Evolutionary conservation across 2,797 vertebrate species (phyloP).

Genomic region (Emydoidea blandingii): DNA sequence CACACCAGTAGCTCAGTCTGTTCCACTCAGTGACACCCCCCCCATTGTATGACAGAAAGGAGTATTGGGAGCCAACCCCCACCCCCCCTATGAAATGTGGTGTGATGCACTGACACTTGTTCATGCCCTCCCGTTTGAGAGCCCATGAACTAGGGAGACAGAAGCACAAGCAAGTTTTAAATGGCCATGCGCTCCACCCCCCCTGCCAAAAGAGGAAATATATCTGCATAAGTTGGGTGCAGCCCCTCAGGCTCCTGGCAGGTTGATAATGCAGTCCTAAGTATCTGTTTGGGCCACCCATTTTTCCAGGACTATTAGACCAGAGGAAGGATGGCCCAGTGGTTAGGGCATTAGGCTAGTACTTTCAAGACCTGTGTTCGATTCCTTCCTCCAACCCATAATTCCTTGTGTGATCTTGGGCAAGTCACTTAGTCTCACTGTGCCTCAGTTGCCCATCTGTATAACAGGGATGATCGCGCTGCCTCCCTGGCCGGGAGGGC

Average conservation of each 20-base stretch:
- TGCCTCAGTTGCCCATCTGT: not conserved
- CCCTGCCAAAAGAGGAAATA: too few relatives aligned
- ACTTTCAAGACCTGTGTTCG: not conserved
- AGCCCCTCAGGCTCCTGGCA: not conserved
- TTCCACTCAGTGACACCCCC: not conserved
- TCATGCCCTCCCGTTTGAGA: not conserved
- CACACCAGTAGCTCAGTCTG: not conserved
- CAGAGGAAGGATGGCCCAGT: not conserved
- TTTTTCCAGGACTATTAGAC: not conserved
- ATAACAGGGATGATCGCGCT: not conserved
- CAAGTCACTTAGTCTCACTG: not conserved
- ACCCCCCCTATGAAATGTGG: not conserved
- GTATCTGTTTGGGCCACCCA: not conserved
- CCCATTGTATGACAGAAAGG: not conserved
- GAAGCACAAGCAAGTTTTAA: not conserved
- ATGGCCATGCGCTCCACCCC: not conserved
- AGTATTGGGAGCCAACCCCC: fast-evolving
- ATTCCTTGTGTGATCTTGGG: not conserved
- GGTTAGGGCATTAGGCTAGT: not conserved
- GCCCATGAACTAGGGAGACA: not conserved
- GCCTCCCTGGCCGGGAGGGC: not conserved
- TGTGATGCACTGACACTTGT: not conserved
- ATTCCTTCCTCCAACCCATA: not conserved
- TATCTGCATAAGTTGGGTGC: not conserved
- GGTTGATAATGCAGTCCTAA: not conserved